Base-by-base conservation (phyloP, 2,797 vertebrate species). In the Rhinichthys osculus region DNA sequence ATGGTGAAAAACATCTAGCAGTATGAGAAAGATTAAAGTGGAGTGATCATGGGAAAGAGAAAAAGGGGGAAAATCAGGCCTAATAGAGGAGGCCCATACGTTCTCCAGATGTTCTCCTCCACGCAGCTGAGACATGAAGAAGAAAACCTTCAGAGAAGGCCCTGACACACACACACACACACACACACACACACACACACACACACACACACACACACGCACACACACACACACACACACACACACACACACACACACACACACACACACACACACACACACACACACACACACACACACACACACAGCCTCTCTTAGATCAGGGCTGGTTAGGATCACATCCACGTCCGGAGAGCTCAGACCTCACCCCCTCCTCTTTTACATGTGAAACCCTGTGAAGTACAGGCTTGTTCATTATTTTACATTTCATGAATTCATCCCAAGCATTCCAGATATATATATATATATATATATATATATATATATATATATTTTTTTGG, bases 21-120 rank as follows among this genome's bases (percentile, higher is more conserved):
- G 17, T 27, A 64, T 30, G 57, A 66, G 9, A 47, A 42, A 27
- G 27, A 66, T 19, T 62, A 13, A 40, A 17, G 38, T 62, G 16
- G 54, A 30, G 40, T 44, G 72, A 76, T 66, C 71, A 85, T 57
- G 47, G 70, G 57, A 78, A 79, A 87, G 5, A 52, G 42, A 87
- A 87, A 88, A 87, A 62, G 88, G 84, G 62, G 27, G 79, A 35
- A 77, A 77, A 19, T 35, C 50, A 72, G 54, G 35, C 40, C 47
- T 79, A 72, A 84, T 81, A 50, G 86, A 87, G 44, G 78, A 87
- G 87, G 88, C 79, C 90, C 89, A 91, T 90, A 90, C 64, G 23
- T 85, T 90, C 87, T 89, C 90, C 93, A 95, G 92, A 93, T 94
- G 93, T 93, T 92, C 88, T 89, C 67, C 86, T 59, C 71, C 40